Evolutionary conservation across 2,113 vertebrate species (phyloP), one percentile per base, ranked within the genome.

Genomic region (Emydura subglobosa): DNA sequence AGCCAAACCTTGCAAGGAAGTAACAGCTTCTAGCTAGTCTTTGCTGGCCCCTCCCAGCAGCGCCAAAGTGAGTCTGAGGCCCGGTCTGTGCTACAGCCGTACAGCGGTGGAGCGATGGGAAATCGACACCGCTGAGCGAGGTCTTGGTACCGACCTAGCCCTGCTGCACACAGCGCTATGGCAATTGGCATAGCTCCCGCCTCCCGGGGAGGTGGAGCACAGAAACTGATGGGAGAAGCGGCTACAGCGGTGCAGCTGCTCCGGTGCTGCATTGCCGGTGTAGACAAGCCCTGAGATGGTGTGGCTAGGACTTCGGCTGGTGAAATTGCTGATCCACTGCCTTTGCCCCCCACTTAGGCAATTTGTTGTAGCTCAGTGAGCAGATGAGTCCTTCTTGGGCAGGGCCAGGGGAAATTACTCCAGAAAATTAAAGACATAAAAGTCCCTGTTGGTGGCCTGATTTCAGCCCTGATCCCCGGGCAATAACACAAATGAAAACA

Each of bases 381-480:
- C 88, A 39, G 39, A 39, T 39, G 39, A 39, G 39, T 39, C 39
- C 39, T 39, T 39, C 39, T 39, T 39, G 39, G 39, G 39, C 39
- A 39, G 39, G 39, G 39, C 39, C 39, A 39, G 39, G 39, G 39
- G 39, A 39, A 39, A 39, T 39, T 39, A 39, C 39, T 39, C 39
- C 39, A 39, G 39, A 39, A 39, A 39, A 39, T 39, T 39, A 39
- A 39, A 39, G 39, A 39, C 39, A 91, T 96, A 94, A 97, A 95
- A 83, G 95, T 88, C 90, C 94, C 86, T 83, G 85, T 95, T 95
- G 54, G 47, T 79, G 72, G 84, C 82, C 85, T 91, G 86, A 47
- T 90, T 93, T 65, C 65, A 53, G 89, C 61, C 93, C 90, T 42
- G 91, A 85, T 91, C 82, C 79, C 82, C 39, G 90, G 54, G 89